phyloP scores from a whole-genome alignment of 2,888 invertebrate species.

The Hedychridium roseum region DNA sequence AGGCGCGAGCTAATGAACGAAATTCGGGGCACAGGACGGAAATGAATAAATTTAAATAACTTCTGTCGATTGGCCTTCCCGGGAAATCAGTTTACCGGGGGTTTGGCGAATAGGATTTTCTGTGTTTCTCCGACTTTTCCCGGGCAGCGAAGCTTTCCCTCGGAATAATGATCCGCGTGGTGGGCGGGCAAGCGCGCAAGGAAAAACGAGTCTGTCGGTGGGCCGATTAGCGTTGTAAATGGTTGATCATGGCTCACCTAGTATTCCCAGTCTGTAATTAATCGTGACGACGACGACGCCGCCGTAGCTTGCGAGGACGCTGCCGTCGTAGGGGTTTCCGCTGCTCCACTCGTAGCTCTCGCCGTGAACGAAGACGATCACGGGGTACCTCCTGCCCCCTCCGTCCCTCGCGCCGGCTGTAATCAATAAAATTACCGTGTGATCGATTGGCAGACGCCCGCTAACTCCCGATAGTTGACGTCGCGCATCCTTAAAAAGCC shows the following conservation, averaged over 20 bases:
- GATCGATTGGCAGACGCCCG: conserved; percentile 45
- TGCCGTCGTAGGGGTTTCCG: conserved; percentile 97
- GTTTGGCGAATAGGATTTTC: no score
- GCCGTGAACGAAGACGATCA: conserved; percentile 94
- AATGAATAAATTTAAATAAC: no score
- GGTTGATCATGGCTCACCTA: conserved; percentile 69
- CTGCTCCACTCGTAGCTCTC: conserved; percentile 98
- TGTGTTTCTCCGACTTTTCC: no score
- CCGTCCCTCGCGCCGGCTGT: conserved; percentile 72
- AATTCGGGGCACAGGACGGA: no score
- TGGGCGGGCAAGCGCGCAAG: no score
- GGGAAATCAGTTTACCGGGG: no score
- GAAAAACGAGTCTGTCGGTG: no score
- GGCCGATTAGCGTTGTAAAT: neutral
- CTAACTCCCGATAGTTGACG: conserved; percentile 35
- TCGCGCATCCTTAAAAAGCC: conserved; percentile 31
- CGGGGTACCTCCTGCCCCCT: conserved; percentile 75
- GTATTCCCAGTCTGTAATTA: conserved; percentile 82
- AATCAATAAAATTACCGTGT: conserved; percentile 55
- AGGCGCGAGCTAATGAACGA: no score
- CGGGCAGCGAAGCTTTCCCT: no score
- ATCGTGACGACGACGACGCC: conserved; percentile 87
- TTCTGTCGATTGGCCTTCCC: no score
- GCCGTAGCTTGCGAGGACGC: conserved; percentile 92
- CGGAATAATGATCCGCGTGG: no score